Evolutionary conservation across 1,140 invertebrate species (phyloP).

Genomic region (Glossosoma conforme): DNA sequence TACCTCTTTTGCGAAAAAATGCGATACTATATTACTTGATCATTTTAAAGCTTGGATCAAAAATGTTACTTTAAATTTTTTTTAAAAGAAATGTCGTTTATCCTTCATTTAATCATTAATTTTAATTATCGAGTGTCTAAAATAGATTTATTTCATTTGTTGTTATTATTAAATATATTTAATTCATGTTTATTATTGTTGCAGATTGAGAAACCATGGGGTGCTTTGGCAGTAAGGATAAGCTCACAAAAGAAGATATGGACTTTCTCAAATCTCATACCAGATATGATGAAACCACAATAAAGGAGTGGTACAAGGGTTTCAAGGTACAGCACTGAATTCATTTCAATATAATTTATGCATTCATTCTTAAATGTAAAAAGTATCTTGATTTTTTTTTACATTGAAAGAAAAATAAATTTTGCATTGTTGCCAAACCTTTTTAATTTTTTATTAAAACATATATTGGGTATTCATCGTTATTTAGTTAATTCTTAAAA

Average conservation of each 20-base stretch:
- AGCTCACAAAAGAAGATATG: conserved; percentile 94
- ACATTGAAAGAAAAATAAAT: too few species aligned
- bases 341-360: not conserved
- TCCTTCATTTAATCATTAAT: too few species aligned
- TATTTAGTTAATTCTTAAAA: not conserved
- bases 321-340: conserved; percentile 81
- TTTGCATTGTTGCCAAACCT: too few species aligned
- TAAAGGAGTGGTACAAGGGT: conserved; percentile 98
- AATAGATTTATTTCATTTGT: not conserved
- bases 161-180: not conserved
- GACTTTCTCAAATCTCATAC: conserved; percentile 94
- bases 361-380: too few species aligned
- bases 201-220: conserved; percentile 62
- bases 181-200: not conserved
- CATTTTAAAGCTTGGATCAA: too few species aligned
- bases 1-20: too few species aligned
- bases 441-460: too few species aligned
- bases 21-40: too few species aligned
- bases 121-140: too few species aligned
- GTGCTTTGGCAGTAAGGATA: conserved; percentile 91
- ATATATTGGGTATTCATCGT: conserved; percentile 1
- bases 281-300: conserved; percentile 92
- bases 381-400: too few species aligned
- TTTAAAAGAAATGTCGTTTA: too few species aligned
- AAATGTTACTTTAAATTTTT: too few species aligned